Conservation (phyloP, 2,797 vertebrate genomes). For the Antennarius maculatus region DNA sequence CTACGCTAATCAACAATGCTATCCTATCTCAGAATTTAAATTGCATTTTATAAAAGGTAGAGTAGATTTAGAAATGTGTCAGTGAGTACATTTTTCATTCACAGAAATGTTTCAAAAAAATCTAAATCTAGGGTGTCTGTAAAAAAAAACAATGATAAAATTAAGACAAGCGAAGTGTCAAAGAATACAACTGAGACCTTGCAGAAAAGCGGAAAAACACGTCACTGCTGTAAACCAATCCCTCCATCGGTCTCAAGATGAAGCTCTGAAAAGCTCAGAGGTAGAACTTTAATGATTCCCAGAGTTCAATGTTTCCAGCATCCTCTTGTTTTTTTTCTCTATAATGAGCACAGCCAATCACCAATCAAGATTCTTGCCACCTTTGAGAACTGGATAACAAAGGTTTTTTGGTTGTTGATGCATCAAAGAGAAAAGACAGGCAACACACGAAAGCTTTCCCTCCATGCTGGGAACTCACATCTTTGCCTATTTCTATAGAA, state of each 20-base stretch:
- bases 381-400: conserved; percentile 63
- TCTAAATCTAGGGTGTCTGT: conserved; percentile 2
- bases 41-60: too few species aligned
- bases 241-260: conserved; percentile 59
- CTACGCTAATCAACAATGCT: neutral
- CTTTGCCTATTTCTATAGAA: neutral
- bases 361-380: conserved; percentile 37
- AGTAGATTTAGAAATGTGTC: neutral
- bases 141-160: conserved; percentile 10
- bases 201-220: conserved; percentile 54
- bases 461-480: conserved; percentile 3
- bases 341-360: conserved; percentile 74
- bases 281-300: conserved; percentile 79
- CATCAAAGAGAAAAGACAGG: conserved; percentile 28
- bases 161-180: neutral
- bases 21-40: conserved; percentile 3
- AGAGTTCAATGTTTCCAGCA: conserved; percentile 68
- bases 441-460: neutral
- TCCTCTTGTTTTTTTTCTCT: conserved; percentile 60
- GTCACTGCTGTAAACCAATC: conserved; percentile 34
- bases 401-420: conserved; percentile 47
- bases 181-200: conserved; percentile 24
- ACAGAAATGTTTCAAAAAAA: neutral
- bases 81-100: neutral
- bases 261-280: conserved; percentile 76